Evolutionary conservation across 2,888 invertebrate genomes (phyloP).

Genomic region (Drosophila leonis): DNA sequence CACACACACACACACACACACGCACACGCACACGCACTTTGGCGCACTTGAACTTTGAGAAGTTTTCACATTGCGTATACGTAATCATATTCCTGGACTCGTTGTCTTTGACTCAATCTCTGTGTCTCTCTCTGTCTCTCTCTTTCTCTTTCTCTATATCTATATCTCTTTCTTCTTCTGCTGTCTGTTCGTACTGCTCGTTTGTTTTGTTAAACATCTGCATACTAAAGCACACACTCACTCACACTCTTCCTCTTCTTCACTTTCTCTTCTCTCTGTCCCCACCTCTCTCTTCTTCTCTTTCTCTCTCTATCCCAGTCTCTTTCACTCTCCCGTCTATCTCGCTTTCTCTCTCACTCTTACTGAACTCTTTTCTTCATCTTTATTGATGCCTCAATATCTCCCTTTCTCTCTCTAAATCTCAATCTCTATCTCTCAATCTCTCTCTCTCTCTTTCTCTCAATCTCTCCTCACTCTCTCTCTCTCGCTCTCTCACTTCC

Average conservation of each 20-base stretch:
- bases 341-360: not conserved
- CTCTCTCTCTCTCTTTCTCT: slow-evolving; percentile 1
- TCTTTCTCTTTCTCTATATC: too few species aligned
- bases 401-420: not conserved
- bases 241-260: not conserved
- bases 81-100: slow-evolving; percentile 62
- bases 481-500: not conserved
- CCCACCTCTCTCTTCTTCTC: too few species aligned
- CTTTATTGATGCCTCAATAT: too few species aligned
- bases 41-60: slow-evolving; percentile 72
- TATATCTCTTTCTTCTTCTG: not conserved
- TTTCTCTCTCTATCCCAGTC: not conserved
- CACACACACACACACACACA: slow-evolving; percentile 21
- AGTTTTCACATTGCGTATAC: slow-evolving; percentile 75
- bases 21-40: slow-evolving; percentile 22
- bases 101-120: not conserved
- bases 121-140: not conserved
- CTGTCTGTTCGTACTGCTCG: not conserved
- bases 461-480: not conserved
- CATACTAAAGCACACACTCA: slow-evolving; percentile 17
- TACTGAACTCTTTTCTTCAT: not conserved
- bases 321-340: not conserved
- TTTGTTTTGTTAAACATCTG: slow-evolving; percentile 19
- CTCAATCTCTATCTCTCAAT: not conserved
- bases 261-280: too few species aligned